phyloP scores from a whole-genome alignment of 30 jellyfish, hydroid and myxozoan species.

The Catostylus mosaicus region DNA sequence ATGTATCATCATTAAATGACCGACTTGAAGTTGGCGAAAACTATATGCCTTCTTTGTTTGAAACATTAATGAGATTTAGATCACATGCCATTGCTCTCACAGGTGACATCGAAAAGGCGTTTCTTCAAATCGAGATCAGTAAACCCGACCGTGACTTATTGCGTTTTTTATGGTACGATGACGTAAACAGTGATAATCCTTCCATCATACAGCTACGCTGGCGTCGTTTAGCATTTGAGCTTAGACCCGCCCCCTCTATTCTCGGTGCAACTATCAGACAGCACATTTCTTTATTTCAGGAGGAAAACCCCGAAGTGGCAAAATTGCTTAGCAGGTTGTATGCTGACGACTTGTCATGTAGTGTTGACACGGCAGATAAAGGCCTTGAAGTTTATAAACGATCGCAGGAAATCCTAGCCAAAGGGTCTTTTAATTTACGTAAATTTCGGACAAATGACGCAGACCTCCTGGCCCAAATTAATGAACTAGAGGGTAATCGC shows the following conservation, averaged over 20 bases:
- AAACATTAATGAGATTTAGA: slow-evolving; percentile 33
- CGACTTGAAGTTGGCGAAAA: slow-evolving; percentile 30
- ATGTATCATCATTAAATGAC: slow-evolving; percentile 17
- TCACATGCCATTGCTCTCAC: slow-evolving; percentile 27
- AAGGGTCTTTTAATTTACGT: slow-evolving; percentile 37
- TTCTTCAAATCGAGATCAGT: slow-evolving; percentile 31
- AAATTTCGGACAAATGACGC: slow-evolving; percentile 29
- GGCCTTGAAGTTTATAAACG: slow-evolving; percentile 25
- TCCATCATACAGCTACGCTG: slow-evolving; percentile 23
- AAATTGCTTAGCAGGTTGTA: slow-evolving; percentile 9
- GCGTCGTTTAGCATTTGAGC: slow-evolving; percentile 37
- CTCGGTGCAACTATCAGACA: slow-evolving; percentile 46
- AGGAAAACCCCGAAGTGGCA: slow-evolving; percentile 20
- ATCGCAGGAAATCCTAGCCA: slow-evolving; percentile 9
- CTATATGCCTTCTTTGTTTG: slow-evolving; percentile 15
- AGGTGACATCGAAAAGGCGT: slow-evolving; percentile 56
- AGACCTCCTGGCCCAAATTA: slow-evolving; percentile 28
- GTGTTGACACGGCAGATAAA: not conserved
- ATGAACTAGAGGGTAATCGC: not conserved
- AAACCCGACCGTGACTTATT: slow-evolving; percentile 25
- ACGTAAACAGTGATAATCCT: slow-evolving; percentile 20
- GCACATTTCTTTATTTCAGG: slow-evolving; percentile 13
- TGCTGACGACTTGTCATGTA: slow-evolving; percentile 36
- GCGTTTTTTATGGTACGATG: slow-evolving; percentile 45
- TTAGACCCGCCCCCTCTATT: slow-evolving; percentile 23